phyloP scores from a whole-genome alignment of 2,888 invertebrate genomes.

The Abrostola triplasia region DNA sequence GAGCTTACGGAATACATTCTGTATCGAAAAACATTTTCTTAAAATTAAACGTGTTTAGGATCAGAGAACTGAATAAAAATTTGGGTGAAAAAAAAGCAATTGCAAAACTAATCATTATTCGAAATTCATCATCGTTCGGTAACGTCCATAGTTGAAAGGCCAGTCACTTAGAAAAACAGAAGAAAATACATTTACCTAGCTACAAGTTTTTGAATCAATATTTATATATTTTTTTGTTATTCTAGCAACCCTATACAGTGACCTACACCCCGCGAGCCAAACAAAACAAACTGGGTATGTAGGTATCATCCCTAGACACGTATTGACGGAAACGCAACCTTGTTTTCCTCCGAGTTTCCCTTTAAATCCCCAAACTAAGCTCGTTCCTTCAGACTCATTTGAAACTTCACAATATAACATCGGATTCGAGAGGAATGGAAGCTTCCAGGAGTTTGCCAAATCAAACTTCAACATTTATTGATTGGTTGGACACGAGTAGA shows the following conservation, averaged over 20 bases:
- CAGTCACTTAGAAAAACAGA: too few relatives aligned
- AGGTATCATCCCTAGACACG: conserved; percentile 37
- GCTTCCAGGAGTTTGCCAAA: conserved; percentile 22
- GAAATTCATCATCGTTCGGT: too few relatives aligned
- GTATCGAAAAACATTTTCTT: too few relatives aligned
- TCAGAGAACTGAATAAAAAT: too few relatives aligned
- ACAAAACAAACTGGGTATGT: conserved; percentile 44
- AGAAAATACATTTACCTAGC: too few relatives aligned
- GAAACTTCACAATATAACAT: conserved; percentile 21
- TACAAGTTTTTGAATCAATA: too few relatives aligned
- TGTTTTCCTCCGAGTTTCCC: conserved; percentile 59
- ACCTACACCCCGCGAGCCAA: conserved; percentile 42
- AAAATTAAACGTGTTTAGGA: too few relatives aligned
- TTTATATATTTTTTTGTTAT: not conserved
- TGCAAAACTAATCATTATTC: too few relatives aligned
- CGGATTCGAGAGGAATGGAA: conserved; percentile 14
- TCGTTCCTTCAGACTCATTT: conserved; percentile 36
- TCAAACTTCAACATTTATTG: conserved; percentile 24
- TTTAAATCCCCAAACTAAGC: conserved; percentile 44
- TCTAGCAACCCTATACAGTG: conserved; percentile 27
- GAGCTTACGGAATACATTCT: too few relatives aligned
- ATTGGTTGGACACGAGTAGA: not conserved
- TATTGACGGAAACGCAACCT: conserved; percentile 62
- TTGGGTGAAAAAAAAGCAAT: too few relatives aligned
- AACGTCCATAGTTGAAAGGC: too few relatives aligned